A percentile compares a stretch with the other conserved stretches of the same genome.
Conservation (phyloP, 2,888 invertebrate species). For the Hypselothyrea guttata region DNA sequence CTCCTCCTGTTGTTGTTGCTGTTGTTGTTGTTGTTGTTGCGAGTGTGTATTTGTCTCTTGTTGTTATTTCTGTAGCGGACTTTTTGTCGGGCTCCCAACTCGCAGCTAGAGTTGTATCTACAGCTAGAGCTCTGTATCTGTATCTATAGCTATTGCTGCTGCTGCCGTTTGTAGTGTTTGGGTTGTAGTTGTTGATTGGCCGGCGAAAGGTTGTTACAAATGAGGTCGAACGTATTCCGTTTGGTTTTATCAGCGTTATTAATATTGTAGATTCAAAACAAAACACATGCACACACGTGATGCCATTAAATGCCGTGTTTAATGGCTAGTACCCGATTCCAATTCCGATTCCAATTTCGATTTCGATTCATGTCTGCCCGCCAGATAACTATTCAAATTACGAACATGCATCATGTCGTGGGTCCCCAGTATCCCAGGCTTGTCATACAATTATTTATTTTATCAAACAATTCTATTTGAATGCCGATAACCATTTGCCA, state of each 20-base stretch:
- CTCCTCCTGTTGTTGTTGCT: constrained; percentile 20
- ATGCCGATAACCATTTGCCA: constrained; percentile 24
- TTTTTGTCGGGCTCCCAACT: constrained; percentile 42
- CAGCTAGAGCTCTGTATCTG: constrained; percentile 16
- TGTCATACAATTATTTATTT: constrained; percentile 33
- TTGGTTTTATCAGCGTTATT: constrained; percentile 69
- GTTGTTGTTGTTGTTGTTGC: constrained; percentile 20
- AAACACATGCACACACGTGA: constrained; percentile 55
- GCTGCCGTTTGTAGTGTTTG: constrained; percentile 22
- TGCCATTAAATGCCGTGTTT: constrained; percentile 66
- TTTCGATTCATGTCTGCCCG: constrained; percentile 34
- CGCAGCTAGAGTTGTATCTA: constrained; percentile 26
- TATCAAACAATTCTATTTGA: constrained; percentile 37
- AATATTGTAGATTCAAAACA: constrained; percentile 66
- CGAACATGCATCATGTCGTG: constrained; percentile 12
- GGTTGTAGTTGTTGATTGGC: constrained; percentile 52
- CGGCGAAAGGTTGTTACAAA: constrained; percentile 64
- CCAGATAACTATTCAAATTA: constrained; percentile 66
- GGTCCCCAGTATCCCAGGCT: constrained; percentile 2
- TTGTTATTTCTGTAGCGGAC: constrained; percentile 64
- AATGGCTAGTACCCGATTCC: constrained; percentile 55
- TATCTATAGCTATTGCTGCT: constrained; percentile 16
- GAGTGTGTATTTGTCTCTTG: constrained; percentile 54
- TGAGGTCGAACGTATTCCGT: constrained; percentile 59
- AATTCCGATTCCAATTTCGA: constrained; percentile 13